Conservation (phyloP, 1,140 invertebrate species). For the Melitaea cinxia region DNA sequence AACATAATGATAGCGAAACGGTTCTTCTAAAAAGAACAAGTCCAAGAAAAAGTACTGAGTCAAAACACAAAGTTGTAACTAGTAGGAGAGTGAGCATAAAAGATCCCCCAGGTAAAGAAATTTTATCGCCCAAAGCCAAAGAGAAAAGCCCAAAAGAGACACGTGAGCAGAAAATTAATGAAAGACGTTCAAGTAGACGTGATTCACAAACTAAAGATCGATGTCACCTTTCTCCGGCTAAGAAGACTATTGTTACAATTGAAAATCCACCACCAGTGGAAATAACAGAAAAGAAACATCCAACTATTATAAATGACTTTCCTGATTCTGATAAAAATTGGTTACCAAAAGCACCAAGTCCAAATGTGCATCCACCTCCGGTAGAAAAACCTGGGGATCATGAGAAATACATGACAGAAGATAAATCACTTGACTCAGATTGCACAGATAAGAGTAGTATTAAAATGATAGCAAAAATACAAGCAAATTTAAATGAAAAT, state of each 20-base stretch:
- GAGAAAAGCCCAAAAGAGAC: conserved; percentile 35
- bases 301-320: conserved; percentile 49
- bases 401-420: conserved; percentile 77
- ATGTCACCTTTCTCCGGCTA: conserved; percentile 47
- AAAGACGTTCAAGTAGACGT: conserved; percentile 44
- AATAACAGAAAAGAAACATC: conserved; percentile 51
- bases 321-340: conserved; percentile 63
- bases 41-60: conserved; percentile 55
- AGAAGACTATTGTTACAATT: conserved; percentile 41
- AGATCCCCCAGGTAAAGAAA: conserved; percentile 42
- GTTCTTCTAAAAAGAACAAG: conserved; percentile 45
- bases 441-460: conserved; percentile 68
- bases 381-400: conserved; percentile 68
- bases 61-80: conserved; percentile 51
- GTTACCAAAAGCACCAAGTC: conserved; percentile 67
- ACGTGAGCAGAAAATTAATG: conserved; percentile 43
- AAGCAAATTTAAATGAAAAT: conserved; percentile 76
- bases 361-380: conserved; percentile 58
- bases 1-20: conserved; percentile 36
- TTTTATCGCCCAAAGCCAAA: conserved; percentile 15
- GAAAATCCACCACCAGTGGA: conserved; percentile 41
- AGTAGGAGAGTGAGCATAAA: conserved; percentile 63
- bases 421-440: conserved; percentile 70
- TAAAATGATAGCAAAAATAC: conserved; percentile 77
- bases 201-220: conserved; percentile 43